Conservation (phyloP, 2,113 vertebrate genomes). For the Notechis scutatus region DNA sequence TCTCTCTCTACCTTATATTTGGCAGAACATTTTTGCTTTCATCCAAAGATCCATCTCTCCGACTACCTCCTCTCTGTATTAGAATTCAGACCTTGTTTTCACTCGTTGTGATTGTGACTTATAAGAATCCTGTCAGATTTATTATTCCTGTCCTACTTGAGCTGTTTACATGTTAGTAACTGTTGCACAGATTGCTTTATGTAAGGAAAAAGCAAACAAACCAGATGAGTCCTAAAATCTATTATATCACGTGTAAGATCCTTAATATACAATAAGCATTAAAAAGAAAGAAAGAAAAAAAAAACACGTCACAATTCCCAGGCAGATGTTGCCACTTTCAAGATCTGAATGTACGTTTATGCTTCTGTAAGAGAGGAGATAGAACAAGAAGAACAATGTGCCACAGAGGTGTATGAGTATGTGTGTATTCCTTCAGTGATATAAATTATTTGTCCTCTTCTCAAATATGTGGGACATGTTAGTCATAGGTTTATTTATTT, state of each 20-base stretch:
- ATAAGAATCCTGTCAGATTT: background rate
- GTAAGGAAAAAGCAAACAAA: background rate
- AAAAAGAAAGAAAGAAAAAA: background rate
- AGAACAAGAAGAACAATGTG: background rate
- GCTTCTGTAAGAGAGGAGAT: background rate
- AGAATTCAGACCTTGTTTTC: background rate
- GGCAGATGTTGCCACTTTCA: background rate
- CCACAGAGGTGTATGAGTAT: background rate
- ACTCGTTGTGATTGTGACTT: background rate
- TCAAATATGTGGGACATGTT: background rate
- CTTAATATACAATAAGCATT: background rate
- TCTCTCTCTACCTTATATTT: background rate
- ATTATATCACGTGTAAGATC: rapidly evolving
- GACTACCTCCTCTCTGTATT: background rate
- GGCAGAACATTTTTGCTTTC: background rate
- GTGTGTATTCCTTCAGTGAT: background rate
- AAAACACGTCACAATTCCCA: background rate
- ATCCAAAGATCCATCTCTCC: rapidly evolving
- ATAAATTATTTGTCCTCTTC: background rate
- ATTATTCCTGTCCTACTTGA: background rate
- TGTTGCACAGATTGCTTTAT: rapidly evolving
- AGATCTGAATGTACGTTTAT: background rate
- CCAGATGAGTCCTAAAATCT: rapidly evolving
- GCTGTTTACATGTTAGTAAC: background rate
- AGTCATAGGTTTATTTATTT: background rate